Evolutionary conservation across 2,888 invertebrate genomes (phyloP).

Genomic region (Ferdinandea cuprea): DNA sequence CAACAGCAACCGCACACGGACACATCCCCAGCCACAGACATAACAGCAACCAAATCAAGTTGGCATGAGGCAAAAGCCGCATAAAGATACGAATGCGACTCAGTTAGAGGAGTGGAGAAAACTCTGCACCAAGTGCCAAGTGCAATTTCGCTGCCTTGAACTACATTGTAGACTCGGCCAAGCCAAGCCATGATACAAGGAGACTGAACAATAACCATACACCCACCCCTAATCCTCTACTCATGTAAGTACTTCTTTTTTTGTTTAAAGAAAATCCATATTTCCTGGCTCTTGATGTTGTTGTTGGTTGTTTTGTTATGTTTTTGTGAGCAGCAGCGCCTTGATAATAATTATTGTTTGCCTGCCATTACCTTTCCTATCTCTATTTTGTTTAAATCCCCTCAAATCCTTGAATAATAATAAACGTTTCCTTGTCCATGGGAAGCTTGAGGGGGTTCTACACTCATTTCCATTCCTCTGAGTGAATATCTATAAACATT

Average conservation of each 20-base stretch:
- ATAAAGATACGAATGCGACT: neutral
- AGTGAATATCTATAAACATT: constrained; percentile 39
- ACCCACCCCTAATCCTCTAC: too few species aligned
- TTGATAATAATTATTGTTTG: constrained; percentile 54
- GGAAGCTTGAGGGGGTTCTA: neutral
- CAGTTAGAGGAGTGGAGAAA: neutral
- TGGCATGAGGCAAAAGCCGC: constrained; percentile 20
- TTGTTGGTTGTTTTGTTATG: neutral
- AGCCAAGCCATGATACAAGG: constrained; percentile 1
- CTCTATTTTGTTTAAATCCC: neutral
- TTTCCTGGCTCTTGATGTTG: neutral
- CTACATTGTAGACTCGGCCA: constrained; percentile 11
- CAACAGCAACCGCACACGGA: neutral
- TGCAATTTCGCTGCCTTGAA: constrained; percentile 44
- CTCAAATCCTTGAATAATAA: constrained; percentile 47
- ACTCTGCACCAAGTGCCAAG: constrained; percentile 30
- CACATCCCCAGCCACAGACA: neutral
- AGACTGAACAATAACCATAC: neutral
- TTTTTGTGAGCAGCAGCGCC: constrained; percentile 6
- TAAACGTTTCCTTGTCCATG: constrained; percentile 18
- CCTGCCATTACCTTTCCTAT: constrained; percentile 49
- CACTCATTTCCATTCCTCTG: neutral
- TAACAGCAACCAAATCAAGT: constrained; percentile 13
- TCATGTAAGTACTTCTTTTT: neutral
- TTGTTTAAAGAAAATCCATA: neutral